Base-by-base conservation (phyloP, 2,113 vertebrate genomes). In the Agelaius phoeniceus region DNA sequence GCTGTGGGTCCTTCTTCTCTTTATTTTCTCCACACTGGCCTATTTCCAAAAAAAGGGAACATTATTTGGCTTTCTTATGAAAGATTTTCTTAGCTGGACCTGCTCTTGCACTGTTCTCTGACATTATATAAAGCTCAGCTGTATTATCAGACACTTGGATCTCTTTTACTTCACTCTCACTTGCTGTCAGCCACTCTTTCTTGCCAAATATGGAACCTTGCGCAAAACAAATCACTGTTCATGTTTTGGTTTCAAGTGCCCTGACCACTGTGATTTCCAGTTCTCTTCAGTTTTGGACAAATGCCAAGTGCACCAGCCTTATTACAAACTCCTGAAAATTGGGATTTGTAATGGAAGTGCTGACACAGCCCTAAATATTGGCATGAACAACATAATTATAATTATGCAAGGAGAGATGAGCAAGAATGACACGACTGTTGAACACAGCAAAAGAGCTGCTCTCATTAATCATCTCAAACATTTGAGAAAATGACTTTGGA, bases 401-500 rank as follows among this genome's bases (percentile, higher is more conserved):
- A 95, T 95, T 85, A 92, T 73, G 39, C 72, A 95, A 95, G 72
- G 91, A 95, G 65, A 95, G 91, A 93, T 84, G 78, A 84, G 68
- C 66, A 91, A 94, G 88, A 90, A 84, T 43, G 91, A 94, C 30
- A 41, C 2, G 24, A 59, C 33, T 94, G 52, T 61, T 93, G 77
- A 89, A 90, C 2, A 5, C 6, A 89, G 69, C 30, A 82, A 75
- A 89, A 93, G 84, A 69, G 48, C 59, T 91, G 18, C 54, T 82
- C 3, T 80, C 63, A 54, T 95, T 96, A 87, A 84, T 89, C 72
- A 61, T 81, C 83, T 73, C 65, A 28, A 67, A 33, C 7, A 54
- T 93, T 95, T 94, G n/a, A 92, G 84, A 97, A 94, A 94, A 94
- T 89, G 0, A 67, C 78, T 90, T 95, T 91, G 94, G 86, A 80